Conservation (phyloP, 2,888 invertebrate genomes). For the Drosophila affinis region DNA sequence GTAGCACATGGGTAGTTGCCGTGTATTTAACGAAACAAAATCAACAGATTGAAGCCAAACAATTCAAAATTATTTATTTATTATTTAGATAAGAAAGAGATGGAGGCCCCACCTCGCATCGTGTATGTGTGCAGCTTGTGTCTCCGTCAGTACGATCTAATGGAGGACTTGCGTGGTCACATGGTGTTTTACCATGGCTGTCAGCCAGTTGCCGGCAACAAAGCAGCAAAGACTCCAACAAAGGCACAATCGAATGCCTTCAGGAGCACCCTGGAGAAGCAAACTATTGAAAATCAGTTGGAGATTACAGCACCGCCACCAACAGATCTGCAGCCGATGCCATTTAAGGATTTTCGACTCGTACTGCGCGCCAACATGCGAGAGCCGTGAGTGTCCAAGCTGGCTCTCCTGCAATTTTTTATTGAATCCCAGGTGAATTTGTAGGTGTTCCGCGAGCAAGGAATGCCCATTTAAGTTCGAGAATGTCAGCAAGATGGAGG, state of each 20-base stretch:
- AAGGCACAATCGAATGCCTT: conserved; percentile 16
- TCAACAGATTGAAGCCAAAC: too few species aligned
- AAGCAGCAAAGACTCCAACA: neutral
- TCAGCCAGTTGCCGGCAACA: conserved; percentile 47
- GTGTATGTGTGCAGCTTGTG: conserved; percentile 78
- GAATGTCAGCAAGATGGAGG: conserved; percentile 82
- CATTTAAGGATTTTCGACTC: conserved; percentile 81
- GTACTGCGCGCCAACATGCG: conserved; percentile 69
- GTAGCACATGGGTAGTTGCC: too few species aligned
- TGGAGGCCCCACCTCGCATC: conserved; percentile 40
- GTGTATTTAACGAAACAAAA: too few species aligned
- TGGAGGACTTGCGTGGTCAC: conserved; percentile 80
- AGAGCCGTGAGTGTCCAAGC: conserved; percentile 56
- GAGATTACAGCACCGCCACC: conserved; percentile 6
- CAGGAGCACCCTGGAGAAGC: neutral
- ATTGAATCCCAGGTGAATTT: neutral
- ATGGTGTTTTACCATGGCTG: conserved; percentile 80
- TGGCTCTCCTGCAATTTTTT: fast-evolving
- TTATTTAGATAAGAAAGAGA: neutral
- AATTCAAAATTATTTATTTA: neutral
- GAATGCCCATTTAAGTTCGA: conserved; percentile 86
- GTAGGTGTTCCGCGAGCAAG: conserved; percentile 85
- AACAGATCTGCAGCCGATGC: conserved; percentile 73
- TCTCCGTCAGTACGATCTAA: conserved; percentile 68
- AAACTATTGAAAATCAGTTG: neutral